Base-by-base conservation (phyloP, 1,140 invertebrate species). In the Rhagoletis zephyria region DNA sequence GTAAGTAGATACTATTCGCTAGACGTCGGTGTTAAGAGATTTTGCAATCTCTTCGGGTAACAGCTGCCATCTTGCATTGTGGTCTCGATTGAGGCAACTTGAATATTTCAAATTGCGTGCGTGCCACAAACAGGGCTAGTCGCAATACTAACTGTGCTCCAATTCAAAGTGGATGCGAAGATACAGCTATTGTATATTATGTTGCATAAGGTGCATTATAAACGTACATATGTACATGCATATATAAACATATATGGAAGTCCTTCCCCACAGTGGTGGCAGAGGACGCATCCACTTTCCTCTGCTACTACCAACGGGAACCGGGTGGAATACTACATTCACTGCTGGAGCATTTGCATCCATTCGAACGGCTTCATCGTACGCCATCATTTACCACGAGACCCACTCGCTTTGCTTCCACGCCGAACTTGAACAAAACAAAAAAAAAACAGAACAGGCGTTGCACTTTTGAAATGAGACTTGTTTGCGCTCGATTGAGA, bases 61-160 rank as follows among this genome's bases (percentile, higher is more conserved):
- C 74, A 81, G 74, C 74, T 81, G 74, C 48, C 74, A 9, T 51
- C 74, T 59, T 56, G 74, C n/a, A 9, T 51, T 81, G 74, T 81
- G 74, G 74, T 81, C 74, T 81, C 74, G 16, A 42, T 51, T 45
- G 45, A 10, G 19, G 74, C 14, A 56, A 81, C 48, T 81, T 51
- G 16, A 81, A 81, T 56, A 81, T 81, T 77, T 59, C 48, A 81
- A 45, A 81, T 59, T 81, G 74, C 74, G 48, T 81, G 74, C 74
- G 42, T 81, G 48, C 74, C 74, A 81, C 74, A 81, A 81, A 81
- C 48, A 30, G 3, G 19, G 56, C 56, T 16, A 7, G 45, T 0
- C 67, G 3, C 1, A 45, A 19, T 40, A 45, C 4, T 42, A 16
- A n/a, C 14, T 16, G 7, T 45, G 45, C 2, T 48, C 40, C 67